Evolutionary conservation across 64 coral and sea anemone species (phyloP).

Genomic region (Catalaphyllia jardinei): DNA sequence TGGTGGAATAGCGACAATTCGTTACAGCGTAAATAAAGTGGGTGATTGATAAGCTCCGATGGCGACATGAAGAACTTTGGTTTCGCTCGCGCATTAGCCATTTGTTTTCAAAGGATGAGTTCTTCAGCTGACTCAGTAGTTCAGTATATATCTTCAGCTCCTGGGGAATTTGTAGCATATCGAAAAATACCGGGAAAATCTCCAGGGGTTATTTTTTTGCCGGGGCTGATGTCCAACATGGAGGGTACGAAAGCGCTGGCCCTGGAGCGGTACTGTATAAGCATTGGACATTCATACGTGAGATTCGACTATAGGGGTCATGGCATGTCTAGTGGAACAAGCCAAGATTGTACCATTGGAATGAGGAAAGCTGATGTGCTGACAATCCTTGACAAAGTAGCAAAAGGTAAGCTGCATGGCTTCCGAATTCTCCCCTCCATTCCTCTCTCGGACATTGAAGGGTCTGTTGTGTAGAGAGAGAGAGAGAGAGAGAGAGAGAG

Average conservation of each 20-base stretch:
- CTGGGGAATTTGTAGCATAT: constrained; percentile 64
- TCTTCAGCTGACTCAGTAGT: background rate
- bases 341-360: constrained; percentile 72
- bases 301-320: constrained; percentile 84
- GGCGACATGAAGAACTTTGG: background rate
- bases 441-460: no score
- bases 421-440: no score
- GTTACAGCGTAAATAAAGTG: background rate
- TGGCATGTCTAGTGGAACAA: constrained; percentile 79
- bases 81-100: background rate
- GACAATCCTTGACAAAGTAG: constrained; percentile 41
- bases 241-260: constrained; percentile 75
- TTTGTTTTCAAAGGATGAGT: constrained; percentile 5
- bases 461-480: no score
- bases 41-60: background rate
- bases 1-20: background rate
- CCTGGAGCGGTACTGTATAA: constrained; percentile 63
- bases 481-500: no score
- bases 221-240: constrained; percentile 89
- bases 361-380: constrained; percentile 77
- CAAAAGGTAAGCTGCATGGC: constrained; percentile 40
- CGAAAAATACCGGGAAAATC: constrained; percentile 49
- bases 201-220: constrained; percentile 85
- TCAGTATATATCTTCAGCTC: constrained; percentile 32
- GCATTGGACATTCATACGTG: constrained; percentile 65